Evolutionary conservation across 2,113 vertebrate genomes (phyloP).

Genomic region (Excalfactoria chinensis): DNA sequence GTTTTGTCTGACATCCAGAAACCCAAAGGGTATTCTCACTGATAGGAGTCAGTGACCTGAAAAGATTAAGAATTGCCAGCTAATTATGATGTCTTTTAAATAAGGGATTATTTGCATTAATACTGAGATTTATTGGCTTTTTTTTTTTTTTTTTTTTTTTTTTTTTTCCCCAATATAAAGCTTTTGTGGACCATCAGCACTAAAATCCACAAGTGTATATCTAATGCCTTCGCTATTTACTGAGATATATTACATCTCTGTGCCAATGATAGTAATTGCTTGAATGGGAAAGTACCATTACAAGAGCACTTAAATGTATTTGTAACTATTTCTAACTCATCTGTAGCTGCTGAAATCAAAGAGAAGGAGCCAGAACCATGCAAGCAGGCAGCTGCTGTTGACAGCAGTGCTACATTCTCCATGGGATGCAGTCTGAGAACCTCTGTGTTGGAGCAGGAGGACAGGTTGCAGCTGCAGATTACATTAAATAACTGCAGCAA

Average conservation of each 20-base stretch:
- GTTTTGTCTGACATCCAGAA: background rate
- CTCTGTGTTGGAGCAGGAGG: background rate
- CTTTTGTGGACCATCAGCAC: background rate
- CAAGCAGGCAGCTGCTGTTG: conserved; percentile 56
- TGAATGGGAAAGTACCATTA: conserved; percentile 11
- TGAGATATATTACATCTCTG: background rate
- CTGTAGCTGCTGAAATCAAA: conserved; percentile 28
- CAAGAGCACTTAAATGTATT: conserved; percentile 20
- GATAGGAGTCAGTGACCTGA: conserved; percentile 24
- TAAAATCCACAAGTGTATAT: background rate
- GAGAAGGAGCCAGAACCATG: conserved; percentile 37
- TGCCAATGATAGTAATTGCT: background rate
- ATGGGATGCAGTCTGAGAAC: conserved; percentile 15
- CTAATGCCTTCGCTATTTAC: background rate
- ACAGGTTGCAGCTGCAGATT: background rate
- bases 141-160: background rate
- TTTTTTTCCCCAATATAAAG: background rate
- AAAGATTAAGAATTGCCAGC: conserved; percentile 23
- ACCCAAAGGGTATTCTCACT: conserved; percentile 15
- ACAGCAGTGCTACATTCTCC: background rate
- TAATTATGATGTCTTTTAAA: conserved; percentile 34
- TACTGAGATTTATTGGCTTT: background rate
- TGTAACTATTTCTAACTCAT: conserved; percentile 55
- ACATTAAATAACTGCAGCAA: background rate
- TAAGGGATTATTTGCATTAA: background rate